Percentiles rank a stretch among this genome's conserved stretches.
These are phyloP conservation scores for Drosophila asahinai DNA, from an alignment of 1,140 invertebrate species.

Conservation along the genomic window DNA sequence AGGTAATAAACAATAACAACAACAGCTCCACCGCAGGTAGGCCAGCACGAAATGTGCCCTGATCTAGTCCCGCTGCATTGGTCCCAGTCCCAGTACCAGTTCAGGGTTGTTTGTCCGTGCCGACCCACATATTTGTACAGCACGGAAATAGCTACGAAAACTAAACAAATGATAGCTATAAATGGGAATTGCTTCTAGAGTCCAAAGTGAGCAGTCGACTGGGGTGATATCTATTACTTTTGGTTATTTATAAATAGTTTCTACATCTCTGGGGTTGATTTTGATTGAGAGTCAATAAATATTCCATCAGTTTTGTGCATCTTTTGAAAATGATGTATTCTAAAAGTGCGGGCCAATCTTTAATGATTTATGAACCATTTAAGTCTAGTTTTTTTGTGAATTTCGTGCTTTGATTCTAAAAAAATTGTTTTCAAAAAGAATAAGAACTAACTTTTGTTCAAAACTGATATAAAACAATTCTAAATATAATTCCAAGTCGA, in stretches of 20 bases:
- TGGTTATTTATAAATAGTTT: slow-evolving; percentile 5
- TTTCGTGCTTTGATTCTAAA: too few species aligned
- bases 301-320: not conserved
- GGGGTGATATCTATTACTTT: slow-evolving; percentile 19
- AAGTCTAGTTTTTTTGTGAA: too few species aligned
- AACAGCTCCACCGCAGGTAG: slow-evolving; percentile 15
- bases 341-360: not conserved
- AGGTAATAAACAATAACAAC: slow-evolving; percentile 24
- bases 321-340: not conserved
- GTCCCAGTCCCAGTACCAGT: slow-evolving; percentile 8
- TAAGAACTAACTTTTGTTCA: too few species aligned
- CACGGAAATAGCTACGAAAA: slow-evolving; percentile 35
- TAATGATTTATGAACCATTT: not conserved
- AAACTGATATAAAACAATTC: too few species aligned
- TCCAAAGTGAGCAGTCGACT: not conserved
- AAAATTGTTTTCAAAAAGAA: too few species aligned
- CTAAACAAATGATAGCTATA: slow-evolving; percentile 38
- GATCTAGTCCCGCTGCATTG: slow-evolving; percentile 12
- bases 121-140: slow-evolving; percentile 30
- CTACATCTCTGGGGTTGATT: not conserved
- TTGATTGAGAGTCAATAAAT: not conserved
- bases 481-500: too few species aligned
- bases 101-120: slow-evolving; percentile 26
- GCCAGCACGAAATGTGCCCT: not conserved
- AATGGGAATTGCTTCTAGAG: not conserved